A percentile compares a stretch with the other conserved stretches of the same genome.
phyloP scores from a whole-genome alignment of 2,113 vertebrate species.

The Clarias gariepinus region DNA sequence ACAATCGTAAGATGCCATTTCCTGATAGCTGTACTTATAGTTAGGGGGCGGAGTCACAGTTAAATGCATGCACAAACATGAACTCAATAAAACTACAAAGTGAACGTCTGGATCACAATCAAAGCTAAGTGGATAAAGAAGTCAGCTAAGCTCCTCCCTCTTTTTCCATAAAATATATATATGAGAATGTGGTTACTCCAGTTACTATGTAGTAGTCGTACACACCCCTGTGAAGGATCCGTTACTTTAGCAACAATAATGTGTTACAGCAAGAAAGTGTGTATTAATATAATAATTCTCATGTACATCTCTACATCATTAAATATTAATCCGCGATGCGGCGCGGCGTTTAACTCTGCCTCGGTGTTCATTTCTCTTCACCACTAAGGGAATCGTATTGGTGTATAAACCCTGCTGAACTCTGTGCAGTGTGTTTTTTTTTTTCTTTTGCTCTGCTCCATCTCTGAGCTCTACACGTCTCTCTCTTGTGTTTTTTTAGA shows the following conservation, averaged over 20 bases:
- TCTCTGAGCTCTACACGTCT: not conserved
- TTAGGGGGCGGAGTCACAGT: not conserved
- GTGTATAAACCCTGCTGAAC: not conserved
- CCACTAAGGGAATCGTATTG: not conserved
- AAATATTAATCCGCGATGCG: not conserved
- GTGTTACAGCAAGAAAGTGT: not conserved
- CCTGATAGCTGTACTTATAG: not conserved
- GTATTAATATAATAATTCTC: not conserved
- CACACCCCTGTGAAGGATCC: not conserved
- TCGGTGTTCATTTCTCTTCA: not conserved
- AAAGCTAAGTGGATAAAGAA: not conserved
- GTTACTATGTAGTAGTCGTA: too few species aligned
- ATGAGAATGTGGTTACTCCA: too few species aligned
- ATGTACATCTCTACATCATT: not conserved
- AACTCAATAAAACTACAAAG: not conserved
- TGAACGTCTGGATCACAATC: too few species aligned
- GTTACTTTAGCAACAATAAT: not conserved
- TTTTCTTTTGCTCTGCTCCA: not conserved
- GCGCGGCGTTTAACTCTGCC: too few species aligned
- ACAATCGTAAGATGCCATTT: not conserved
- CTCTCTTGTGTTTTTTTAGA: slow-evolving; percentile 68
- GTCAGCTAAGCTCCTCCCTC: not conserved
- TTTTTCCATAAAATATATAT: not conserved
- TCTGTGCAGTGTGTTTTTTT: not conserved
- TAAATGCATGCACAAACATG: too few species aligned